Base-by-base conservation (phyloP, 2,888 invertebrate species). In the Andrena trimmerana region DNA sequence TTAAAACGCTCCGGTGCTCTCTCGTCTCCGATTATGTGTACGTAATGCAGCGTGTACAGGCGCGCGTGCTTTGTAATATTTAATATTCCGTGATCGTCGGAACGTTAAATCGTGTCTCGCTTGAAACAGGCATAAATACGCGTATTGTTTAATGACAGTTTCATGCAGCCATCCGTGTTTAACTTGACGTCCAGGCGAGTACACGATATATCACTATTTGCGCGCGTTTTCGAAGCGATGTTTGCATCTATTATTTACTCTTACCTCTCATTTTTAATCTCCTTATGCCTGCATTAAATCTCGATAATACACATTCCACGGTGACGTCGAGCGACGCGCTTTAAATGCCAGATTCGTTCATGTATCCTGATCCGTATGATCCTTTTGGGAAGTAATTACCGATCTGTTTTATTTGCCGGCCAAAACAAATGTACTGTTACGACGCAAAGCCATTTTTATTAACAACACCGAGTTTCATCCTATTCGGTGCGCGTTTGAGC, bases 81-180 rank as follows among this genome's bases (percentile, higher is more conserved):
- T 57, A 24, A 24, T 57, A 24, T 57, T 57, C 24, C 24, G 57
- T 4, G 57, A 57, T 57, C 33, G 33, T 5, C n/a, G 27, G 13
- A 4, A n/a, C n/a, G n/a, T 67, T 75, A 50, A 68, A 75, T 75
- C 63, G 24, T 42, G 48, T 33, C 50, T 75, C 36, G 60, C 60
- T 74, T 60, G 50, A 36, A 48, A 7, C 33, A 13, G 33, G 50
- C 16, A 20, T 50, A 29, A 74, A 36, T 50, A 68, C 24, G n/a
- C 24, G n/a, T 27, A 24, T 60, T 60, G 59, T 74, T 48, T 48
- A 74, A 74, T 48, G 59, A 60, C 6, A 4, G 36, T 42, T 69
- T 13, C 27, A 42, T 52, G 13, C 6, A 48, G 42, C 10, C 60
- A 20, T 31, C 42, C 42, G 24, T 27, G 57, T 57, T 57, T 57